A percentile compares a stretch with the other conserved stretches of the same genome.
These are phyloP conservation scores for Cacoxenus indagator DNA, from an alignment of 2,888 invertebrate species.

Conservation along the genomic window DNA sequence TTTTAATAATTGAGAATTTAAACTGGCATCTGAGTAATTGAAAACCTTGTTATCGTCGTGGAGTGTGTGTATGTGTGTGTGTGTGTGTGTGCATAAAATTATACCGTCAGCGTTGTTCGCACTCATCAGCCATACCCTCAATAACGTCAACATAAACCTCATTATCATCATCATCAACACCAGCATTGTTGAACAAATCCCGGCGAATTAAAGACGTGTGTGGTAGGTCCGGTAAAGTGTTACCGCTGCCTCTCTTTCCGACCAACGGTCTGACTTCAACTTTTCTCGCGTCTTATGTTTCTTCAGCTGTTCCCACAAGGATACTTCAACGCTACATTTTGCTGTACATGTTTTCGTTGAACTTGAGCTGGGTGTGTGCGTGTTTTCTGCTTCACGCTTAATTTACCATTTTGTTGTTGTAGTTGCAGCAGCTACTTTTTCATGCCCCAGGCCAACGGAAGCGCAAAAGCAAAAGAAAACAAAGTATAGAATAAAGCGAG, in stretches of 20 bases:
- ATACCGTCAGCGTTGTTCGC: neutral
- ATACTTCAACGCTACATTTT: neutral
- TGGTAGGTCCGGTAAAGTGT: neutral
- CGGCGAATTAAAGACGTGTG: neutral
- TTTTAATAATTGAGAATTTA: constrained; percentile 4
- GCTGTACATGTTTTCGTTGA: neutral
- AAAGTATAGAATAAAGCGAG: neutral
- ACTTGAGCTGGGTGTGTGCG: neutral
- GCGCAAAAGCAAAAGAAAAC: neutral
- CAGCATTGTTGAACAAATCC: neutral
- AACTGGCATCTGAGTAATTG: constrained; percentile 14
- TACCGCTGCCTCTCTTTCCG: too few species aligned
- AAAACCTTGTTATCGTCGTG: neutral
- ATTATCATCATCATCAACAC: neutral
- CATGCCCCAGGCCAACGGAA: neutral
- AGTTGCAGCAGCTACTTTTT: neutral
- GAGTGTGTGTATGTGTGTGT: neutral
- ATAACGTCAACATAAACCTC: neutral
- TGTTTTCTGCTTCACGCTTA: constrained; percentile 11
- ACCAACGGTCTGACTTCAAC: neutral
- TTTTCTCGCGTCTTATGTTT: neutral
- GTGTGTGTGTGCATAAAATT: neutral
- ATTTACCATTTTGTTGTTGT: neutral
- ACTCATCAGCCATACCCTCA: neutral
- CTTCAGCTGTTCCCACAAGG: constrained; percentile 8